Percentiles rank a stretch among this genome's conserved stretches.
Conservation (phyloP, 2,888 invertebrate genomes). For the Parasteatoda lunata region DNA sequence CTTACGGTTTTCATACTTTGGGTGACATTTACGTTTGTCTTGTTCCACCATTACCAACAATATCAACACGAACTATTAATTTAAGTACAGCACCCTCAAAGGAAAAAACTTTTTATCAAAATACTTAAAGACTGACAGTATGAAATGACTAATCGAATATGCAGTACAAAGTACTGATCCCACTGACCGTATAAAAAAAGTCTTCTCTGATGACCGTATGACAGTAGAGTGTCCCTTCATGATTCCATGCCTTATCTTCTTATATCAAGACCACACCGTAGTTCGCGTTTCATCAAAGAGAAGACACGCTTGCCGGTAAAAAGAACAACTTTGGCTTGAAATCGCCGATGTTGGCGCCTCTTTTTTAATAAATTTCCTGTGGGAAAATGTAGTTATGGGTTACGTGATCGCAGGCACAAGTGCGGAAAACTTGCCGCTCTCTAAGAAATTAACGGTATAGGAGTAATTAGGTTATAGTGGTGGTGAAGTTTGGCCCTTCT, state of each 20-base stretch:
- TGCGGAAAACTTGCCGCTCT: constrained; percentile 20
- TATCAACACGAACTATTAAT: not conserved
- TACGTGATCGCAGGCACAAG: constrained; percentile 41
- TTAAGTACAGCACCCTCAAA: not conserved
- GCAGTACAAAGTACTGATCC: not conserved
- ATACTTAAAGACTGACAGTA: not conserved
- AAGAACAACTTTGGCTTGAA: not conserved
- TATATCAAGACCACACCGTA: constrained; percentile 55
- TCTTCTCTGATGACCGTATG: constrained; percentile 54
- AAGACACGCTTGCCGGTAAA: constrained; percentile 30
- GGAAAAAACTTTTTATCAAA: not conserved
- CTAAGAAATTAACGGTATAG: constrained; percentile 1
- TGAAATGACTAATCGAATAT: not conserved
- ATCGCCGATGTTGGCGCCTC: constrained; percentile 34
- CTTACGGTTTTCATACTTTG: constrained; percentile 9
- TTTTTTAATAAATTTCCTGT: not conserved
- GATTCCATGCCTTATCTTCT: constrained; percentile 55
- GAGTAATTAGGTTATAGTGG: constrained; percentile 32
- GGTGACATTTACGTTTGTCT: not conserved
- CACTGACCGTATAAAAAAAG: constrained; percentile 23
- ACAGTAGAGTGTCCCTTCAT: constrained; percentile 52
- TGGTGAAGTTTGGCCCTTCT: no score
- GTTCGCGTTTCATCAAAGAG: constrained; percentile 54
- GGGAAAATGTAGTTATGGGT: not conserved
- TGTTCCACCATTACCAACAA: constrained; percentile 36